Conservation (phyloP, 2,797 vertebrate genomes). For the Kryptolebias ocellatus region DNA sequence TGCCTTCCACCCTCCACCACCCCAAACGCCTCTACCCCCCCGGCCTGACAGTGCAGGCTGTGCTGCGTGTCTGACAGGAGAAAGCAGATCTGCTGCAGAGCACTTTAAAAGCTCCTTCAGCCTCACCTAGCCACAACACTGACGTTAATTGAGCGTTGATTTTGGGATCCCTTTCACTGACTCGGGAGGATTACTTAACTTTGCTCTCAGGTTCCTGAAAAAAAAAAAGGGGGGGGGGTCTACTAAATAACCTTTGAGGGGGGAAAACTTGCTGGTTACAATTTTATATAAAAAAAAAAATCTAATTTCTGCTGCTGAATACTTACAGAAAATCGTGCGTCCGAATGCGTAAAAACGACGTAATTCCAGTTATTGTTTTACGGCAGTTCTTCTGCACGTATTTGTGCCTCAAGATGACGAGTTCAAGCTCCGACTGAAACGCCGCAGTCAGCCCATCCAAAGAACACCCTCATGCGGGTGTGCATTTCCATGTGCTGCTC, state of each 20-base stretch:
- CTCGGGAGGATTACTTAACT: slow-evolving; percentile 61
- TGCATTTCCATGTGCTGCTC: neutral
- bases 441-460: neutral
- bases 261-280: too few species aligned
- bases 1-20: too few species aligned
- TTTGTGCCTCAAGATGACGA: neutral
- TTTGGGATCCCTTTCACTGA: slow-evolving; percentile 82
- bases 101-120: slow-evolving; percentile 84
- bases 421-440: neutral
- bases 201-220: slow-evolving; percentile 33
- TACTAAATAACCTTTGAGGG: slow-evolving; percentile 1
- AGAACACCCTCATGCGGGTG: neutral
- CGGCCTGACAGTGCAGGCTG: too few species aligned
- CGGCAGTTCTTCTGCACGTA: too few species aligned
- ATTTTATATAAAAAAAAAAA: too few species aligned
- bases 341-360: too few species aligned
- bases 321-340: too few species aligned
- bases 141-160: slow-evolving; percentile 81
- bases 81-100: slow-evolving; percentile 69
- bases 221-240: slow-evolving; percentile 20
- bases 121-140: slow-evolving; percentile 82
- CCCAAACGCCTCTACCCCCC: too few species aligned
- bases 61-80: slow-evolving; percentile 53
- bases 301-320: neutral
- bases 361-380: too few species aligned